Evolutionary conservation across 1,140 invertebrate species (phyloP).

Genomic region (Pseudomyrmex pallidus): DNA sequence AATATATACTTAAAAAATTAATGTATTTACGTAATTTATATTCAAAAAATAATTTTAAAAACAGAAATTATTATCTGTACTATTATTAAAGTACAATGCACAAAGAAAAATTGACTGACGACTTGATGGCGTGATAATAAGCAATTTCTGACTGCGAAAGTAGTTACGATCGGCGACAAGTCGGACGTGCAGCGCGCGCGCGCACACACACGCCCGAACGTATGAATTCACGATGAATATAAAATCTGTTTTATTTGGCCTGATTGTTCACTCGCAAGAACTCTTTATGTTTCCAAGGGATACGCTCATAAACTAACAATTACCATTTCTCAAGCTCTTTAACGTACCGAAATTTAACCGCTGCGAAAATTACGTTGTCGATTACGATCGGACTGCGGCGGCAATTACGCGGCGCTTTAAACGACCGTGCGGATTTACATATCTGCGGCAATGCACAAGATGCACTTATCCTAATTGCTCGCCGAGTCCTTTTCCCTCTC

Average conservation of each 20-base stretch:
- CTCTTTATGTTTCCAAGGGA: too few relatives aligned
- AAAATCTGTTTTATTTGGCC: background rate
- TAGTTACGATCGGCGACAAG: background rate
- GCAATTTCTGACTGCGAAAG: background rate
- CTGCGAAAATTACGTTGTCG: slow-evolving; percentile 9
- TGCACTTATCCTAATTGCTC: slow-evolving; percentile 19
- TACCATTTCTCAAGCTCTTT: background rate
- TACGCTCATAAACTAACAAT: too few relatives aligned
- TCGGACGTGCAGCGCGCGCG: background rate
- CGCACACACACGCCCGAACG: background rate
- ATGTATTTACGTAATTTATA: too few relatives aligned
- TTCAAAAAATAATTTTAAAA: too few relatives aligned
- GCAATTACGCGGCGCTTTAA: slow-evolving; percentile 35
- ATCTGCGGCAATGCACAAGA: slow-evolving; percentile 10
- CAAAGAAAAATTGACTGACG: too few relatives aligned
- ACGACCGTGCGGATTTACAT: slow-evolving; percentile 3
- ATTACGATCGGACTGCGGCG: slow-evolving; percentile 22
- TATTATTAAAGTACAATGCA: too few relatives aligned
- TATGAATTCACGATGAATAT: background rate
- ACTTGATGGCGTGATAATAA: background rate
- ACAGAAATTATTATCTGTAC: too few relatives aligned
- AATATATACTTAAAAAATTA: too few relatives aligned
- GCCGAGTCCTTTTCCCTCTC: background rate
- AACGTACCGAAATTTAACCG: background rate
- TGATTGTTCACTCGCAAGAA: too few relatives aligned